phyloP scores from a whole-genome alignment of 1,140 invertebrate genomes.

The Tribolium castaneum region DNA sequence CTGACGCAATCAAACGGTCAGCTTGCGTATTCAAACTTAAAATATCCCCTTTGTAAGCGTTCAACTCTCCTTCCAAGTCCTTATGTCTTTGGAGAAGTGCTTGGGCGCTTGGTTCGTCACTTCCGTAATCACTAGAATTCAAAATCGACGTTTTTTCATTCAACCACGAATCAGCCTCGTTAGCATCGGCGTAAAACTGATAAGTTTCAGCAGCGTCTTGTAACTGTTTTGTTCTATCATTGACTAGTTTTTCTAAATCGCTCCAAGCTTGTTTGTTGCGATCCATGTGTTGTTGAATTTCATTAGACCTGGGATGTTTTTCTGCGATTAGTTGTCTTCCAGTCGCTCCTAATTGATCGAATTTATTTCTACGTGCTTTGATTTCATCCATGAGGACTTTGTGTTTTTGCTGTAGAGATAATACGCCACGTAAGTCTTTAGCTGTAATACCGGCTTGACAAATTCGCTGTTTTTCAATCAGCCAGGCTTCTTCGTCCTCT shows the following conservation, averaged over 20 bases:
- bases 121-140: conserved; percentile 87
- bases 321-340: conserved; percentile 81
- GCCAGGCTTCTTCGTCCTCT: conserved; percentile 87
- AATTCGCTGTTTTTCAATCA: conserved; percentile 92
- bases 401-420: conserved; percentile 93
- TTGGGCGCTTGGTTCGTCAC: conserved; percentile 89
- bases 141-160: conserved; percentile 92
- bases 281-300: conserved; percentile 83
- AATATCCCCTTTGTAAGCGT: conserved; percentile 91
- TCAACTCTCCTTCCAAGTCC: conserved; percentile 90
- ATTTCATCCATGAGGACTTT: conserved; percentile 95
- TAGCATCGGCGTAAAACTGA: conserved; percentile 95
- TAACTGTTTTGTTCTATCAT: conserved; percentile 85
- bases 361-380: conserved; percentile 83
- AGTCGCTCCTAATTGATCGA: conserved; percentile 77
- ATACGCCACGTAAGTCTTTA: conserved; percentile 91
- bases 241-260: conserved; percentile 84
- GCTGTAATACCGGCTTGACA: conserved; percentile 91
- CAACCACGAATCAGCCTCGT: conserved; percentile 98
- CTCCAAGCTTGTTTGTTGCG: conserved; percentile 88
- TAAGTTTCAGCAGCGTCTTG: conserved; percentile 95
- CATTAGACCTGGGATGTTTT: conserved; percentile 80
- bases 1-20: conserved; percentile 81
- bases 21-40: conserved; percentile 87
- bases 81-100: conserved; percentile 87